These are phyloP conservation scores for Drosophila varians DNA, from an alignment of 1,140 invertebrate species.

Conservation along the genomic window DNA sequence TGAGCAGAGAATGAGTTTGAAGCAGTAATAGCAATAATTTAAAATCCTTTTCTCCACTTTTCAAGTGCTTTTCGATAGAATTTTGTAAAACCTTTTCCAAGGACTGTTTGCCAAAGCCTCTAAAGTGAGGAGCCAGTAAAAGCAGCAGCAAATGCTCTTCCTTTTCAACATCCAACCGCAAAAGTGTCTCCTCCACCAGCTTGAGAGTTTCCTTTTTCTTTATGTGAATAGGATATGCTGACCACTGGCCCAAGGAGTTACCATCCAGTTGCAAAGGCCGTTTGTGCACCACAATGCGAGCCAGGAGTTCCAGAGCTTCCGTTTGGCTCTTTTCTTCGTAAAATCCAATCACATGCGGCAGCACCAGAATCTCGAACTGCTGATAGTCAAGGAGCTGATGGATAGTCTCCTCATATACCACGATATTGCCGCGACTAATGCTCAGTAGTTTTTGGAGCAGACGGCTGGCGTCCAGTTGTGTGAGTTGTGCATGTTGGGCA, in stretches of 20 bases:
- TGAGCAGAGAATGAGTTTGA: conserved; percentile 59
- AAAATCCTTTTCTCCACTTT: conserved; percentile 4
- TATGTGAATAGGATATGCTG: conserved; percentile 87
- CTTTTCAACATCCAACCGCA: conserved; percentile 20
- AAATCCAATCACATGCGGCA: conserved; percentile 88
- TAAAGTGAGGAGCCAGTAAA: conserved; percentile 61
- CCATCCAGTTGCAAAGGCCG: conserved; percentile 86
- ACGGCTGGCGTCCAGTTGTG: conserved; percentile 88
- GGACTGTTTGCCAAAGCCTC: conserved; percentile 48
- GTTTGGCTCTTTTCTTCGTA: conserved; percentile 86
- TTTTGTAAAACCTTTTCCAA: conserved; percentile 36
- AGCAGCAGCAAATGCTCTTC: conserved; percentile 53
- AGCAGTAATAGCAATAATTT: conserved; percentile 51
- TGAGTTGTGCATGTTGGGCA: conserved; percentile 85
- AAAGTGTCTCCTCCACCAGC: conserved; percentile 36
- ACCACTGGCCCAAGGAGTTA: conserved; percentile 86
- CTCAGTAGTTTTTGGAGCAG: conserved; percentile 87
- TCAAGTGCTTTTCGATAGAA: conserved; percentile 26
- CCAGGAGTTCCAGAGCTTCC: conserved; percentile 86
- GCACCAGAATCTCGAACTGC: conserved; percentile 89
- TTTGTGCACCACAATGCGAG: conserved; percentile 88
- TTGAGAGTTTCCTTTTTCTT: conserved; percentile 53
- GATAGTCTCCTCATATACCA: conserved; percentile 87
- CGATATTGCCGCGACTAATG: conserved; percentile 80
- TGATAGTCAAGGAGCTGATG: conserved; percentile 87